Conservation (phyloP, 1,140 invertebrate species). For the Hylaeus anthracinus region DNA sequence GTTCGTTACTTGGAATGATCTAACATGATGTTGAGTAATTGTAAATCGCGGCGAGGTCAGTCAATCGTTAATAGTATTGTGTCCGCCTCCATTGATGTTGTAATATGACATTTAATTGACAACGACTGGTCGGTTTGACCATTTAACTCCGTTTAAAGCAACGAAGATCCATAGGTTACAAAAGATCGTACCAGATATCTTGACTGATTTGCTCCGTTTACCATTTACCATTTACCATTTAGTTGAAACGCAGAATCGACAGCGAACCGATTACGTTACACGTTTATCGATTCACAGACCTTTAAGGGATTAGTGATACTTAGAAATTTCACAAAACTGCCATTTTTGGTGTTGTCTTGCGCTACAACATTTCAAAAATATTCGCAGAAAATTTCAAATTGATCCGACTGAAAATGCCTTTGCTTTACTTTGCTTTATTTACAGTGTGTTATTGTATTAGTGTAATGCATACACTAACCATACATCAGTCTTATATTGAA, state of each 20-base stretch:
- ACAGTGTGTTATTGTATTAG: no score
- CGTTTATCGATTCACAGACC: no score
- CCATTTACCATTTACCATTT: constrained; percentile 1
- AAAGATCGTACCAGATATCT: constrained; percentile 7
- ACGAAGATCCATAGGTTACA: constrained; percentile 15
- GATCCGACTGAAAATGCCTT: no score
- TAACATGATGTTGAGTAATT: constrained; percentile 16
- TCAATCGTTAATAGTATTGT: constrained; percentile 14
- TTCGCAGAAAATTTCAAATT: no score
- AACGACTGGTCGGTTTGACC: constrained; percentile 1
- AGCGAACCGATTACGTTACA: not conserved
- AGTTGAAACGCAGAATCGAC: not conserved
- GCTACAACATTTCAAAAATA: no score
- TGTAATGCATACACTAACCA: no score
- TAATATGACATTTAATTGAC: constrained; percentile 39
- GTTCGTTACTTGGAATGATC: not conserved
- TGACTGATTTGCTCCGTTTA: constrained; percentile 1
- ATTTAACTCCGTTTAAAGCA: constrained; percentile 24
- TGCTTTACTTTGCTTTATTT: no score
- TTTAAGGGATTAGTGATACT: no score
- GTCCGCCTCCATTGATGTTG: constrained; percentile 19
- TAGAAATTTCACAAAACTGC: no score
- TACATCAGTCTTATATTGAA: no score
- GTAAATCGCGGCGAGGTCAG: constrained; percentile 22
- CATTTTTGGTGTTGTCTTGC: no score